These are phyloP conservation scores for Chymomyza procnemis DNA, from an alignment of 2,888 invertebrate genomes.

Conservation along the genomic window DNA sequence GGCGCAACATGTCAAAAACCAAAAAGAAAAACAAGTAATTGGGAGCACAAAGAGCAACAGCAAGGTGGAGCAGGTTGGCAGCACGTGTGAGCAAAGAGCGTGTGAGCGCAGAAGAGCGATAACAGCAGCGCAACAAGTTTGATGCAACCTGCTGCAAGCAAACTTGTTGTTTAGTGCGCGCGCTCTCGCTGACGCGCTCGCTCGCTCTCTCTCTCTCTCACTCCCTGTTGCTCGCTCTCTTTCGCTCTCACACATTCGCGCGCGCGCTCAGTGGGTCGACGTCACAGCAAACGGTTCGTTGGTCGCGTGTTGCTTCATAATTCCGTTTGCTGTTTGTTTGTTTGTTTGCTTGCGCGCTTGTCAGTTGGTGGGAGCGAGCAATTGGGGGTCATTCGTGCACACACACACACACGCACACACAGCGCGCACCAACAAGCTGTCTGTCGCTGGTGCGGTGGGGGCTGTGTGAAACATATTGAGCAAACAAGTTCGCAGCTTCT, in stretches of 20 bases:
- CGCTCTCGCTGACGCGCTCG: background rate
- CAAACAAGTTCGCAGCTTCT: conserved; percentile 76
- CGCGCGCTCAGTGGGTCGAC: conserved; percentile 2
- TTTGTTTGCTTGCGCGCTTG: conserved; percentile 45
- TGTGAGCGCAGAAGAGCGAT: background rate
- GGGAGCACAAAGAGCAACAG: conserved; percentile 70
- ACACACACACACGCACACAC: conserved; percentile 22
- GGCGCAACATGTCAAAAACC: conserved; percentile 71
- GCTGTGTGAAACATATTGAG: conserved; percentile 73
- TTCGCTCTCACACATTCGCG: background rate
- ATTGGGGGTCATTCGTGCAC: conserved; percentile 63
- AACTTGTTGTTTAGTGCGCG: conserved; percentile 1
- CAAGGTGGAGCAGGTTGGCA: conserved; percentile 31
- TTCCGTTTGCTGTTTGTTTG: conserved; percentile 33
- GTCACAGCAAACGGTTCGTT: conserved; percentile 40
- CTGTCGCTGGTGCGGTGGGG: conserved; percentile 64
- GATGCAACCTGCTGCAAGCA: conserved; percentile 45
- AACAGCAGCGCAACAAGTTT: conserved; percentile 65
- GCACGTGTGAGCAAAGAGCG: conserved; percentile 1
- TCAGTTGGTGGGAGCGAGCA: conserved; percentile 65
- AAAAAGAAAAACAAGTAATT: conserved; percentile 75
- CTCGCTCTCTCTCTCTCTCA: background rate
- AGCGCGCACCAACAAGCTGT: conserved; percentile 65
- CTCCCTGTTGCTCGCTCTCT: background rate
- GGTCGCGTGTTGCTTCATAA: conserved; percentile 62